Base-by-base conservation (phyloP, 92 coral and sea anemone species). In the Hydrozoanthus gracilis region DNA sequence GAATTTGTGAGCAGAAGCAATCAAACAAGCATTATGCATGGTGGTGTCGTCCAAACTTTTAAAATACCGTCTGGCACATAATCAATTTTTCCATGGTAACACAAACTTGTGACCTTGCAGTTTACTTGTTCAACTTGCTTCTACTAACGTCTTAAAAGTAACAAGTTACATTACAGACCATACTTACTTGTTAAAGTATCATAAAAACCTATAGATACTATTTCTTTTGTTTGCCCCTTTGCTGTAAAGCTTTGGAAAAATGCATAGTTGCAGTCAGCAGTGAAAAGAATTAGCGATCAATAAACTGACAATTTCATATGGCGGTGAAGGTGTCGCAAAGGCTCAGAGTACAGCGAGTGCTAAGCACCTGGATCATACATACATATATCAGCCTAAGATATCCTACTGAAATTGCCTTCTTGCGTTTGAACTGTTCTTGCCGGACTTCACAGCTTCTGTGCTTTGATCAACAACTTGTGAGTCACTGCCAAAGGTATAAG, bases 371-470 rank as follows among this genome's bases (percentile, higher is more conserved):
- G 87, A 90, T 86, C 95, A 94, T 92, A 89, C 87, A 92, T 89
- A 90, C 91, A 90, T 68, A 20, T 83, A 79, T 87, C 87, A 89
- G 94, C 91, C 93, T 92, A 92, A 90, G 87, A 90, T 78, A 78
- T 89, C 98, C 98, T 92, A 94, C 51, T 88, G 93, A 68, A 64
- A 87, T 90, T 79, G 88, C 90, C 17, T 51, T 88, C 91, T 58
- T 79, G 89, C 79, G 79, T 78, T 88, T 91, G 89, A 49, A 60
- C 48, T 16, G 47, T 65, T 80, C 85, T 80, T 65, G 85, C 75
- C 48, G 47, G 84, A 11, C 84, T 27, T 80, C 85, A 49, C 74
- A 66, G 74, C 85, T 64, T 80, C 85, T 64, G 85, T 16, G 73
- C 75, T 65, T 68, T 80, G 85, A 80, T 80, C 85, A 80, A 80